phyloP scores from a whole-genome alignment of 2,888 invertebrate species.

The Taphrorychus bicolor region DNA sequence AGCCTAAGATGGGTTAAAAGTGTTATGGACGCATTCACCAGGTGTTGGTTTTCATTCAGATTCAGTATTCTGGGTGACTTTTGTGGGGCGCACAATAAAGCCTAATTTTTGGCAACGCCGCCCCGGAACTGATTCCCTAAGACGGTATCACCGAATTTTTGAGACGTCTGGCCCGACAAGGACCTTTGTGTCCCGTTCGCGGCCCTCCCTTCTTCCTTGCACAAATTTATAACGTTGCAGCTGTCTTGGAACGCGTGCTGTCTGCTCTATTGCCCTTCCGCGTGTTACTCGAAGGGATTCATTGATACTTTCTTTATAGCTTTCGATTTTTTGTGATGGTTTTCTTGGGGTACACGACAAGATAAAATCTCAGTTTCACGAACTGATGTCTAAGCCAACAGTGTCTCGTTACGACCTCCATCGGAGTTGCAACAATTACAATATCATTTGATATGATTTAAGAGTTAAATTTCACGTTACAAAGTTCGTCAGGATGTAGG shows the following conservation, averaged over 20 bases:
- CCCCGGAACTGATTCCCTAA: conserved; percentile 10
- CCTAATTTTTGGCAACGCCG: conserved; percentile 18
- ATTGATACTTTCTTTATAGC: conserved; percentile 31
- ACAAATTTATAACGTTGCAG: conserved; percentile 30
- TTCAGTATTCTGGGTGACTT: neutral
- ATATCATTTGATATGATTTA: neutral
- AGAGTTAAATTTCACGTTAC: neutral
- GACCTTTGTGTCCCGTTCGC: conserved; percentile 18
- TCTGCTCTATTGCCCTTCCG: conserved; percentile 35
- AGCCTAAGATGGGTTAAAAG: too few species aligned
- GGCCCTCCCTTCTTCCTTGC: conserved; percentile 13
- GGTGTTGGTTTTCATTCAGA: too few species aligned
- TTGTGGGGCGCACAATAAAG: conserved; percentile 6
- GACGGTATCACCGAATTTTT: conserved; percentile 18
- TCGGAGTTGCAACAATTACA: neutral
- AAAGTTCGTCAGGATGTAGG: neutral
- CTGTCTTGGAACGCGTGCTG: conserved; percentile 35
- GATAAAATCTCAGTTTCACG: neutral
- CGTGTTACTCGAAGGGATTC: conserved; percentile 23
- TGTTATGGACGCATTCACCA: too few species aligned
- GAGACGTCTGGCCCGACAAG: conserved; percentile 31
- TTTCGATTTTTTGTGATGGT: conserved; percentile 17
- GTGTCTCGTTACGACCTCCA: neutral
- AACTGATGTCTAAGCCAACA: neutral
- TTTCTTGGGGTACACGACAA: conserved; percentile 8